A percentile compares a stretch with the other conserved stretches of the same genome.
Evolutionary conservation across 2,113 vertebrate genomes (phyloP).

Genomic region (Fukomys damarensis): DNA sequence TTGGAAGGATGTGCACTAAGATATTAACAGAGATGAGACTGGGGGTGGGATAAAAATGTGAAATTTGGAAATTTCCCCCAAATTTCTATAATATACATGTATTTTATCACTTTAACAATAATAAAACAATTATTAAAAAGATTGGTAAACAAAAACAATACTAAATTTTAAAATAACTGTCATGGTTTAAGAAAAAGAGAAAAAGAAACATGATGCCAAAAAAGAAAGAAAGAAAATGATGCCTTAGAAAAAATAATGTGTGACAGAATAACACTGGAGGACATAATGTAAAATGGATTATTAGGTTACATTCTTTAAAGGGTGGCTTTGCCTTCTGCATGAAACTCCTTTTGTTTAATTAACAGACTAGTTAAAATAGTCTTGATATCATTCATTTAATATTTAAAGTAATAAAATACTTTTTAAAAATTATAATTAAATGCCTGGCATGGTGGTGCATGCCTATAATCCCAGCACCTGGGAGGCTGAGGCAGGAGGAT

Average conservation of each 20-base stretch:
- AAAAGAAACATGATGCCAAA: slow-evolving; percentile 23
- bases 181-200: neutral
- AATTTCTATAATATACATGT: neutral
- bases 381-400: slow-evolving; percentile 4
- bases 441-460: neutral
- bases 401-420: slow-evolving; percentile 43
- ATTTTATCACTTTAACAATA: slow-evolving; percentile 15
- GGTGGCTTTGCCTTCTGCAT: neutral
- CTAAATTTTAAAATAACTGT: slow-evolving; percentile 47
- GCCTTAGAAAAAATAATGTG: slow-evolving; percentile 12
- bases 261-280: neutral
- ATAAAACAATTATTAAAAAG: neutral
- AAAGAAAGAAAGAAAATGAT: too few species aligned
- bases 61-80: slow-evolving; percentile 29
- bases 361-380: slow-evolving; percentile 23
- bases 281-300: neutral
- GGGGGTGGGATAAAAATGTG: neutral
- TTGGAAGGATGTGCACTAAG: neutral
- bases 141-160: slow-evolving; percentile 18
- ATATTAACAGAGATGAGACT: slow-evolving; percentile 21
- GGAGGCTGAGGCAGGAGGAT: neutral
- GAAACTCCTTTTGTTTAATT: slow-evolving; percentile 28
- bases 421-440: slow-evolving; percentile 25
- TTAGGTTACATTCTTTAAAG: slow-evolving; percentile 35
- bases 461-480: neutral